These are phyloP conservation scores for Pongo abelii DNA, from an alignment of 2,113 vertebrate genomes.

Conservation along the genomic window DNA sequence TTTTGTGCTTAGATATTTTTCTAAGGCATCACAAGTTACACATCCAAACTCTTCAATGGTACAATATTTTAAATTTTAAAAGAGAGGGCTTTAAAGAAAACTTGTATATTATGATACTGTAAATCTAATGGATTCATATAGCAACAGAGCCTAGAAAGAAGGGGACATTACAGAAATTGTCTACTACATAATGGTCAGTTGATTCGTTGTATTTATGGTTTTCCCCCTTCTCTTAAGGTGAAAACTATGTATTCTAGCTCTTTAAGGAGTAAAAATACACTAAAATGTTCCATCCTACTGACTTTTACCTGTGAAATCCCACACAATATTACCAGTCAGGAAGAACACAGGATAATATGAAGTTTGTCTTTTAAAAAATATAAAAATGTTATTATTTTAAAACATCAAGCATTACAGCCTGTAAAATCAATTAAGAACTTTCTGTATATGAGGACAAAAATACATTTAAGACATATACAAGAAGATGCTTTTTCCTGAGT, in stretches of 20 bases:
- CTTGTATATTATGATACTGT: background rate
- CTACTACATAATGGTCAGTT: background rate
- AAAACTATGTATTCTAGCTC: background rate
- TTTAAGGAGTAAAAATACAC: background rate
- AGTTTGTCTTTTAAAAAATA: constrained; percentile 47
- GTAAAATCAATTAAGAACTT: constrained; percentile 36
- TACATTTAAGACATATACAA: background rate
- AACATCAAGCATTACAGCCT: constrained; percentile 9
- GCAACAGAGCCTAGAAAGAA: background rate
- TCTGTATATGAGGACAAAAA: background rate
- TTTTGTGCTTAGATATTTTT: constrained; percentile 65
- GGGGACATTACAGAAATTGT: background rate
- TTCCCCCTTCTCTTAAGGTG: background rate
- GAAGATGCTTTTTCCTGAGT: constrained; percentile 50
- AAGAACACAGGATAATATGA: background rate
- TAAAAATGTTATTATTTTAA: constrained; percentile 42
- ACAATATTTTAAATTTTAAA: constrained; percentile 60
- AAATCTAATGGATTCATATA: constrained; percentile 23
- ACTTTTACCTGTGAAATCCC: background rate
- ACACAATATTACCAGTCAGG: background rate
- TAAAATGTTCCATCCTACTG: background rate
- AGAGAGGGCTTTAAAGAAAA: constrained; percentile 29
- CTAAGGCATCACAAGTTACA: constrained; percentile 65
- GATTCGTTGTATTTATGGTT: background rate
- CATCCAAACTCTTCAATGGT: constrained; percentile 45